Evolutionary conservation across 2,888 invertebrate species (phyloP), one percentile per base, ranked within the genome.

Genomic region (Parnassius apollo): DNA sequence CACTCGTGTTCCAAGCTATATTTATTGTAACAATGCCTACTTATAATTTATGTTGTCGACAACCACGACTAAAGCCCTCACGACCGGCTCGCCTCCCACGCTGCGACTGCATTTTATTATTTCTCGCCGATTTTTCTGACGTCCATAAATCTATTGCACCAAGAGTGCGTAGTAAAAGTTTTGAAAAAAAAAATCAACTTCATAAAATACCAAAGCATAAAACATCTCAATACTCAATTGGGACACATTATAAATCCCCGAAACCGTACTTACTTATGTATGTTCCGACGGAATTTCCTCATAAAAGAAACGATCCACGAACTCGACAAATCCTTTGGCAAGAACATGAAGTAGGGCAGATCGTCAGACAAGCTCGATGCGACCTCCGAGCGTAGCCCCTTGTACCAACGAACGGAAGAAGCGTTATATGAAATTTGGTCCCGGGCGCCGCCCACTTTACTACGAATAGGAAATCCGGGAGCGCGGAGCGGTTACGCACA

Each of bases 391-490:
- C 81, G 77, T 77, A 78, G 82, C 80, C 80, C 80, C 74, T 78
- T 80, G 85, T 85, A 81, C 80, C 85, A 81, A 80, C 85, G 85
- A 86, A 86, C 87, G 85, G 85, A 87, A 89, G 85, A 85, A 83
- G 81, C 84, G 84, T 84, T 86, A 86, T 87, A 85, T 86, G 88
- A 88, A 89, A 88, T 88, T 87, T 85, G 82, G 81, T 84, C 79
- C 82, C 82, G 75, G 85, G 87, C 88, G 88, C 89, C 88, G 89
- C 87, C 88, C 88, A 88, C 88, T 91, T 89, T 89, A 89, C 89
- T 91, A 86, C 88, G 86, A 88, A 89, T 88, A 91, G 91, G 91
- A 92, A 92, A 88, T 88, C 90, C 90, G 91, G 88, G 85, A 89
- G 86, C 87, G 87, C 85, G 86, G 83, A 89, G 85, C 89, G 89